phyloP scores from a whole-genome alignment of 2,888 invertebrate genomes.

The Callosobruchus maculatus region DNA sequence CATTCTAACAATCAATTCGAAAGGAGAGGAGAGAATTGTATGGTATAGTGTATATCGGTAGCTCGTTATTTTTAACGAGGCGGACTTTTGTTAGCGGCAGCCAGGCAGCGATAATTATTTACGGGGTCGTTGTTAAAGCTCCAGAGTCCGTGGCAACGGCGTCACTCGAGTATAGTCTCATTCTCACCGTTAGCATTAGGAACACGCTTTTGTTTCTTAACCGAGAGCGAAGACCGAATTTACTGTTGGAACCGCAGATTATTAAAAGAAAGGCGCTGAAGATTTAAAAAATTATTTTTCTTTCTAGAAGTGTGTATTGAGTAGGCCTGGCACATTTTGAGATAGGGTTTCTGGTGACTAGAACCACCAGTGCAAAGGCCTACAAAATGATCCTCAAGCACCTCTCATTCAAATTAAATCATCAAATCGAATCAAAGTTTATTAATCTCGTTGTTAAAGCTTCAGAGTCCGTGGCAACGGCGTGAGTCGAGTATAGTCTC shows the following conservation, averaged over 20 bases:
- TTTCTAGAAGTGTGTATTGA: too few species aligned
- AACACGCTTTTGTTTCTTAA: neutral
- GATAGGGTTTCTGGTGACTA: too few species aligned
- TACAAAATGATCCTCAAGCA: too few species aligned
- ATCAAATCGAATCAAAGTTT: too few species aligned
- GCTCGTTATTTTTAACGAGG: neutral
- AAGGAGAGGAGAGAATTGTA: neutral
- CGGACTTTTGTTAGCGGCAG: neutral
- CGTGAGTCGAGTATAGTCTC: neutral
- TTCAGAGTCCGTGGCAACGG: neutral
- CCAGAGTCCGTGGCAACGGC: neutral
- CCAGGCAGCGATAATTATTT: neutral
- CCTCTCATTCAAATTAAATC: too few species aligned
- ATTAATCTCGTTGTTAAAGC: neutral
- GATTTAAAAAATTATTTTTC: too few species aligned
- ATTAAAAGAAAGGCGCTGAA: neutral
- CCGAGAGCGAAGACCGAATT: neutral
- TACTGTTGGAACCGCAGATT: neutral
- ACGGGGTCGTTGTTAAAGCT: neutral
- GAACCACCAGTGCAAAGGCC: too few species aligned
- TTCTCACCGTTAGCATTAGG: neutral
- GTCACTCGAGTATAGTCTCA: neutral
- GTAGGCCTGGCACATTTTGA: too few species aligned
- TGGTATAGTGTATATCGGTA: neutral
- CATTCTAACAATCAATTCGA: neutral